Evolutionary conservation across 2,113 vertebrate species (phyloP).

Genomic region (Menura novaehollandiae): DNA sequence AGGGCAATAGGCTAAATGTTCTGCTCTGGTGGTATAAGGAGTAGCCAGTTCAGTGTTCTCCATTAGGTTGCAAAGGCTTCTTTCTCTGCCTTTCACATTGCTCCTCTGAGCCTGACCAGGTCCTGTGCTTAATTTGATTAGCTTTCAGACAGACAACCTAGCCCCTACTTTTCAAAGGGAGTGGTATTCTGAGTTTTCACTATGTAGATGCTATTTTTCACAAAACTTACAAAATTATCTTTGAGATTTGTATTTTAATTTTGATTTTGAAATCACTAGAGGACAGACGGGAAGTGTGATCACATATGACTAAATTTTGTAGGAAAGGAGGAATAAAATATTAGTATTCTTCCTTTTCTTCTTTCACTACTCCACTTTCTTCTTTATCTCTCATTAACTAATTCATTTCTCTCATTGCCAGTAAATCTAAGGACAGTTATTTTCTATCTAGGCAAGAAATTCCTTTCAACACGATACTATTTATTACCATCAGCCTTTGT

Average conservation of each 20-base stretch:
- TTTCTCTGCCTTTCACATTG: background rate
- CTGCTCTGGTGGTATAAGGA: background rate
- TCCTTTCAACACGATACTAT: background rate
- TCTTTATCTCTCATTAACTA: background rate
- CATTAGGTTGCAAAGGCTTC: background rate
- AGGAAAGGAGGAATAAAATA: background rate
- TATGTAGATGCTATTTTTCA: background rate
- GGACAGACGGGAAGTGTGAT: background rate
- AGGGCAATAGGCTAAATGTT: background rate
- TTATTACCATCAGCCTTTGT: background rate
- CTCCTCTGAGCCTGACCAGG: background rate
- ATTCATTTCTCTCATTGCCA: background rate
- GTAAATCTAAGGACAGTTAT: background rate
- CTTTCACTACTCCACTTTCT: background rate
- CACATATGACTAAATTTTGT: background rate
- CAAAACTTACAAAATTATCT: background rate
- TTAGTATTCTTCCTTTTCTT: background rate
- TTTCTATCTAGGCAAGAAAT: background rate
- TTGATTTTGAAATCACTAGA: background rate
- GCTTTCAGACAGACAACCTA: background rate
- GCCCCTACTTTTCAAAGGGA: background rate
- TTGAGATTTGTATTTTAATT: background rate
- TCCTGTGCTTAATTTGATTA: background rate
- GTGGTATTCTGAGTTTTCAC: background rate
- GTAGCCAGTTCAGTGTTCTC: background rate